Percentiles rank a stretch among this genome's conserved stretches.
These are phyloP conservation scores for Zaprionus vittiger DNA, from an alignment of 1,140 invertebrate species.

Conservation along the genomic window DNA sequence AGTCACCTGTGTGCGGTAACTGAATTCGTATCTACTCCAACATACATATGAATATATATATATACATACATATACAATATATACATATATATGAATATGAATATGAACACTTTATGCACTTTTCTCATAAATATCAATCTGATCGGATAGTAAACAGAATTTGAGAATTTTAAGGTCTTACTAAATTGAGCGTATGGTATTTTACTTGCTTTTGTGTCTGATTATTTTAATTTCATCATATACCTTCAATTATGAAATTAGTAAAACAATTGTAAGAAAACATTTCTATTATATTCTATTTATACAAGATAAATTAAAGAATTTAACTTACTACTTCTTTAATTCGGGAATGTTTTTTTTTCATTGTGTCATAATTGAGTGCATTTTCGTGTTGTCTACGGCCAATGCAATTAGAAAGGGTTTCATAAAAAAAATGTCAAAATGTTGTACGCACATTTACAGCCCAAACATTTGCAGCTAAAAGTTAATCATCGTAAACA, in stretches of 20 bases:
- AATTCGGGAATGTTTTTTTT: not conserved
- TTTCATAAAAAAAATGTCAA: not conserved
- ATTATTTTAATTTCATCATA: no score
- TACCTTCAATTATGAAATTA: not conserved
- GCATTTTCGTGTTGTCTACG: constrained; percentile 63
- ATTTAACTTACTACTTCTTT: not conserved
- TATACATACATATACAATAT: no score
- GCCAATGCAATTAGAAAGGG: constrained; percentile 55
- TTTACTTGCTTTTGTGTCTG: no score
- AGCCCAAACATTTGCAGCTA: constrained; percentile 43
- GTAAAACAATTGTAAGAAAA: not conserved
- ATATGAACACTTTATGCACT: no score
- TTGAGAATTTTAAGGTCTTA: no score
- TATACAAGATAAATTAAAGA: no score
- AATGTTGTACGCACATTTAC: constrained; percentile 20
- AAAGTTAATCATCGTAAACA: constrained; percentile 69
- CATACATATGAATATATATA: no score
- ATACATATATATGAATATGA: no score
- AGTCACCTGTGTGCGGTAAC: constrained; percentile 10
- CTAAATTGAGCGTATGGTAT: no score
- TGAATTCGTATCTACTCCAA: not conserved
- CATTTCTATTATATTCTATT: no score
- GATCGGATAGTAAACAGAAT: no score
- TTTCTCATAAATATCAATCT: no score
- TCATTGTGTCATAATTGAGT: constrained; percentile 47